Base-by-base conservation (phyloP, 1,140 invertebrate species). In the Bombus superbus region DNA sequence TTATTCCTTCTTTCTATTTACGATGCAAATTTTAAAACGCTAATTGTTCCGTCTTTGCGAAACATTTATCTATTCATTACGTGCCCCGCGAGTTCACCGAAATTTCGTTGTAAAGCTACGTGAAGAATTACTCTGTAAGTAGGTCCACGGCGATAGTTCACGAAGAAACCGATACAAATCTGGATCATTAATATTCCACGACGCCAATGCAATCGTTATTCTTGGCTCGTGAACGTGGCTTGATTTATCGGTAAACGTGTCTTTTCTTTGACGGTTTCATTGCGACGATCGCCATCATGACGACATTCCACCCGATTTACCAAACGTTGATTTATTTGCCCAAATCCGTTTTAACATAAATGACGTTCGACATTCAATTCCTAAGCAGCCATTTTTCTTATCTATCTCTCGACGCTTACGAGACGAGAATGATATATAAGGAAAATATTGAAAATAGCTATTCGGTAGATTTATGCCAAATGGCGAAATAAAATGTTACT, bases 201-300 rank as follows among this genome's bases (percentile, higher is more conserved):
- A 72, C 68, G 28, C 5, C 13, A 28, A 28, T n/a, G 28, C 18
- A 71, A 53, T 57, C 35, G 28, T 53, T 81, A 81, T 53, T 71
- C 79, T 38, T 38, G 11, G 8, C 25, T 40, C 79, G 66, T 71
- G 69, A 57, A 35, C 35, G 66, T 40, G 15, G 28, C 35, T 32
- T 81, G 66, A 71, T 81, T 81, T 71, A 71, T 81, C 71, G 28
- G 64, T 32, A 57, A 57, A 81, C 35, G 28, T 32, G 47, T 32
- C 79, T n/a, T 53, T 81, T 71, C 44, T 81, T 81, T 57, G 64
- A 80, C n/a, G 64, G 64, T 69, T 79, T 68, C 77, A 66, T 47
- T 66, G 42, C 42, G 32, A 42, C 42, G 10, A 25, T 68, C 35
- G 15, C 15, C 44, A 3, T 15, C 28, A n/a, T 2, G 40, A 59